phyloP scores from a whole-genome alignment of 2,797 vertebrate genomes.

The Crocodylus rhombifer region DNA sequence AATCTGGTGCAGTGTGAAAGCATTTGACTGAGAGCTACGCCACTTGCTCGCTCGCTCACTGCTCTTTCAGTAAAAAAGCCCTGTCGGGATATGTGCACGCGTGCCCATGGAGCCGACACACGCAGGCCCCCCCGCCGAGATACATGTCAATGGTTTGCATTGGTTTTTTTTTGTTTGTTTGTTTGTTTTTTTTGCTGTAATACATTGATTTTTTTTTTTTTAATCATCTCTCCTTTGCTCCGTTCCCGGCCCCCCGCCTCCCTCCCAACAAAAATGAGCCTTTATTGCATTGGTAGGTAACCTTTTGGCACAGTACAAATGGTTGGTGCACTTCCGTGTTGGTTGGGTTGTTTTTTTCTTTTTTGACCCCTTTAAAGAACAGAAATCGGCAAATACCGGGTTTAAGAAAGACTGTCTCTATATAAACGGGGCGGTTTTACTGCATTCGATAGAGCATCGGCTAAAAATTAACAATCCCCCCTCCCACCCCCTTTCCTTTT shows the following conservation, averaged over 20 bases:
- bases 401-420: constrained; percentile 85
- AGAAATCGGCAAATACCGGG: constrained; percentile 91
- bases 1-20: constrained; percentile 90
- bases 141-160: background rate
- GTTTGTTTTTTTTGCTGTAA: background rate
- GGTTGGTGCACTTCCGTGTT: constrained; percentile 83
- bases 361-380: constrained; percentile 76
- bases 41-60: constrained; percentile 80
- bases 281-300: constrained; percentile 92
- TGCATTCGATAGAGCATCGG: constrained; percentile 86
- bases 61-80: constrained; percentile 62
- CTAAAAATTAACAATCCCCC: constrained; percentile 81
- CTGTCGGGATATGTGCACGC: constrained; percentile 8
- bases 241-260: background rate
- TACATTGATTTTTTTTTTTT: constrained; percentile 42
- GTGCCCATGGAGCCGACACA: constrained; percentile 7
- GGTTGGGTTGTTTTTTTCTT: background rate
- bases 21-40: constrained; percentile 86
- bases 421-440: constrained; percentile 85
- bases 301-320: constrained; percentile 92
- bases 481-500: background rate
- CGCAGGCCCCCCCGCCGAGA: background rate
- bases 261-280: constrained; percentile 74
- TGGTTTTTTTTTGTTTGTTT: background rate
- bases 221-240: background rate